Evolutionary conservation across 2,113 vertebrate species (phyloP), one percentile per base, ranked within the genome.

Genomic region (Brachyistius frenatus): DNA sequence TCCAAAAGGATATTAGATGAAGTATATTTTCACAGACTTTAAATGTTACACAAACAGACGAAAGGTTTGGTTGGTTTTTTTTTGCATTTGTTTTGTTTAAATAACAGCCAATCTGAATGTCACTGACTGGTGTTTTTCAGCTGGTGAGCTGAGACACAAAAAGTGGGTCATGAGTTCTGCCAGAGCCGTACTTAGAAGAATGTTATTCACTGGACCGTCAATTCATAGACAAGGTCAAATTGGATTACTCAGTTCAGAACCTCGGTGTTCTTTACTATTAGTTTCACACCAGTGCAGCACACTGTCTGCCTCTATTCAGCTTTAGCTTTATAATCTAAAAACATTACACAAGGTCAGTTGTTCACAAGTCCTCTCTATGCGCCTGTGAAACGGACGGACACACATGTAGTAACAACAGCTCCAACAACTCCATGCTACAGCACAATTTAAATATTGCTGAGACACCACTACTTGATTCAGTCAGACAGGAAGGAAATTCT

Each of bases 401-500:
- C 75, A 75, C 76, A 81, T 78, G 81, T 75, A 86, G 86, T 58
- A 93, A 78, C 84, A 86, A 67, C 79, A 70, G 79, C 56, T 50
- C 57, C 2, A 54, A 68, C 64, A 78, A 68, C 80, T 85, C 83
- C 68, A 84, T 81, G 81, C 84, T 67, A 69, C 52, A 84, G 85
- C 82, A 65, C 50, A 66, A 88, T 92, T 91, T 83, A 86, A 92
- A 91, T 86, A 84, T 75, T 91, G 90, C 92, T 92, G 90, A 92
- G 83, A 85, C 83, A 87, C 85, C 86, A 90, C 83, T 57, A 58
- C 84, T 76, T 93, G 93, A 94, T 94, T 91, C 86, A 86, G 86
- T 85, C 82, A 87, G 93, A 94, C 93, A 92, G 85, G 87, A 86
- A 92, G 80, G 88, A 90, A 90, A 93, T 79, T 88, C 74, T 92